Evolutionary conservation across 2,113 vertebrate genomes (phyloP), one percentile per base, ranked within the genome.

Genomic region (Mugil cephalus): DNA sequence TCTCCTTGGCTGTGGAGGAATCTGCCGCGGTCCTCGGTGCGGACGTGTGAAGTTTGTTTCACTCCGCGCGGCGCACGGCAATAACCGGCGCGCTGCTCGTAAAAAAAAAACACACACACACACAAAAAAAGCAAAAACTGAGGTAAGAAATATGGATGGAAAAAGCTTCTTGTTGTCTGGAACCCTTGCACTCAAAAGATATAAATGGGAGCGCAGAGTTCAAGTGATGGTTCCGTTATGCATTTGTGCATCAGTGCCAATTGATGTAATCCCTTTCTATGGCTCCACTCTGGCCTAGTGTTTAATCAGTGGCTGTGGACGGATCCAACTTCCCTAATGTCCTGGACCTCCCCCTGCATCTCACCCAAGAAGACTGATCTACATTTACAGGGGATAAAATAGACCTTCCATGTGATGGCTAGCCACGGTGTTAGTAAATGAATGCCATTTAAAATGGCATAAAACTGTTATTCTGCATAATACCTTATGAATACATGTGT

Each of bases 391-490:
- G 79, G 78, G 84, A 93, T 91, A 92, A 90, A 90, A 91, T 82
- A 83, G 73, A 79, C 83, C 89, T 89, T 93, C 85, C 87, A 81
- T 81, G 85, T 88, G 91, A 90, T 89, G 87, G 82, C 85, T 80
- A 80, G 71, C 72, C 85, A 82, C 82, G 80, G 68, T 91, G 85
- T 93, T 90, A 52, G 76, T 91, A 91, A 93, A 93, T 89, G 84
- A 93, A 88, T 83, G 80, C 88, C 85, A 89, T 92, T 92, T 93
- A 92, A 93, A 91, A 93, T 89, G n/a, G 89, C 92, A 92, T 93
- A 93, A 93, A 93, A 87, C 76, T 85, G 90, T 93, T 93, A 91
- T 92, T 92, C 87, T 91, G 89, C 89, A 89, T 87, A 92, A 92
- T 91, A 87, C 87, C 77, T 84, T 93, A 90, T 92, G 88, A 92